Conservation (phyloP, 1,140 invertebrate species). For the Phthorimaea operculella region DNA sequence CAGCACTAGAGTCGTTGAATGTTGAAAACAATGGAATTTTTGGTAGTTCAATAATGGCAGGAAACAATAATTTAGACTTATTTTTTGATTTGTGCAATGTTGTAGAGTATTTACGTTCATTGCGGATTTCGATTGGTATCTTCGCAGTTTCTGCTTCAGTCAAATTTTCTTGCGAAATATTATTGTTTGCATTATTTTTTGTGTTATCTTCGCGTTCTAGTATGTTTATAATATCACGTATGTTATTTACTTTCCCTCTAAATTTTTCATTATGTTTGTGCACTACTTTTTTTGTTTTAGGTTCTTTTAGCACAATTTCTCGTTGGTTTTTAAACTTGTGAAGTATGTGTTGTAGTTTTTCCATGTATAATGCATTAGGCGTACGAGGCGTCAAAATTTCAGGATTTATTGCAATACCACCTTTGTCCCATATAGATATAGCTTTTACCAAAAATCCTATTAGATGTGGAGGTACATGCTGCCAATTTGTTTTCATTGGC, state of each 20-base stretch:
- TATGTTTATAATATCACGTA: constrained; percentile 52
- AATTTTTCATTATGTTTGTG: neutral
- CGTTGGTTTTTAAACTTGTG: constrained; percentile 15
- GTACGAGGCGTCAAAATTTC: constrained; percentile 35
- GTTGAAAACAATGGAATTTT: neutral
- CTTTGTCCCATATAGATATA: constrained; percentile 53
- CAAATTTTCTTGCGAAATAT: constrained; percentile 26
- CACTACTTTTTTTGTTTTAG: neutral
- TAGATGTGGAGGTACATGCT: constrained; percentile 32
- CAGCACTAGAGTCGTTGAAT: constrained; percentile 3
- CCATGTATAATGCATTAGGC: constrained; percentile 29
- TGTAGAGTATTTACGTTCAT: constrained; percentile 2
- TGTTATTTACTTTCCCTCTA: constrained; percentile 48
- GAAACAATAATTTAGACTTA: neutral
- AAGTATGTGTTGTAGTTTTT: constrained; percentile 38
- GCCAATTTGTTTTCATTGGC: constrained; percentile 40
- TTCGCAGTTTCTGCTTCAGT: constrained; percentile 34
- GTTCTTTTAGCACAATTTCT: neutral
- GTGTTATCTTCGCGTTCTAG: constrained; percentile 28
- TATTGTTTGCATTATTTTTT: neutral
- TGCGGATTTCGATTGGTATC: constrained; percentile 3
- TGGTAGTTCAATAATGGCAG: neutral
- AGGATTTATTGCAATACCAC: constrained; percentile 51
- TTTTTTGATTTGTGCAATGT: neutral
- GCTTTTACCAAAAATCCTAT: constrained; percentile 44